Conservation (phyloP, 2,797 vertebrate species). For the Oreortyx pictus region DNA sequence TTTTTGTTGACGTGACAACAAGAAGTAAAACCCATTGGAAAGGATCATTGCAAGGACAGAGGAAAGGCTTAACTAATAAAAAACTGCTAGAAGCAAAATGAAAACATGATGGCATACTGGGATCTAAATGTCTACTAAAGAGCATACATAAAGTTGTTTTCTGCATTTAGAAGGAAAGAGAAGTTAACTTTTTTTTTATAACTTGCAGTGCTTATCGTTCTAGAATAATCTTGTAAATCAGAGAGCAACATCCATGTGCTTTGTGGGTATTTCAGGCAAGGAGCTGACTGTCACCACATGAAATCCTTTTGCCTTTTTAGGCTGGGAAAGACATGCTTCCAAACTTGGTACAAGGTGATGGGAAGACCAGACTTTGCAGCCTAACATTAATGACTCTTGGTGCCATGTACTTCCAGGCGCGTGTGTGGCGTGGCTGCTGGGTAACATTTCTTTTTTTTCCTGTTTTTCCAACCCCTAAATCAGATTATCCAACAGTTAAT, state of each 20-base stretch:
- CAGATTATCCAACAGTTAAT: slow-evolving; percentile 67
- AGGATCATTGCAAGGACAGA: not conserved
- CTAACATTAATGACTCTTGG: not conserved
- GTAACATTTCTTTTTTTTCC: not conserved
- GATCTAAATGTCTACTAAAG: not conserved
- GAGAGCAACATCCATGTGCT: not conserved
- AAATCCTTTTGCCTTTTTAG: slow-evolving; percentile 43
- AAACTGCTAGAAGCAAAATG: slow-evolving; percentile 3
- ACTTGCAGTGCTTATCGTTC: not conserved
- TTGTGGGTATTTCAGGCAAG: not conserved
- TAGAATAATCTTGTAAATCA: not conserved
- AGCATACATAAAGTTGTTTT: not conserved
- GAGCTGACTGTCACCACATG: not conserved
- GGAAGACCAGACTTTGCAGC: not conserved
- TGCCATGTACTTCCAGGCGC: slow-evolving; percentile 36
- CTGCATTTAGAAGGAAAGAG: not conserved
- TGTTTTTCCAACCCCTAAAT: not conserved
- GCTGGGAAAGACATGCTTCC: not conserved
- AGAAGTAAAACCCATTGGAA: slow-evolving; percentile 48
- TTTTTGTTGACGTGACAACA: slow-evolving; percentile 38
- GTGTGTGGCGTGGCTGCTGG: not conserved
- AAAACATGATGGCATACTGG: not conserved
- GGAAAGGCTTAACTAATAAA: slow-evolving; percentile 14
- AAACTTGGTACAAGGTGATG: not conserved
- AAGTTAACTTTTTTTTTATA: not conserved